Conservation (phyloP, 2,113 vertebrate species). For the Phyllostomus hastatus region DNA sequence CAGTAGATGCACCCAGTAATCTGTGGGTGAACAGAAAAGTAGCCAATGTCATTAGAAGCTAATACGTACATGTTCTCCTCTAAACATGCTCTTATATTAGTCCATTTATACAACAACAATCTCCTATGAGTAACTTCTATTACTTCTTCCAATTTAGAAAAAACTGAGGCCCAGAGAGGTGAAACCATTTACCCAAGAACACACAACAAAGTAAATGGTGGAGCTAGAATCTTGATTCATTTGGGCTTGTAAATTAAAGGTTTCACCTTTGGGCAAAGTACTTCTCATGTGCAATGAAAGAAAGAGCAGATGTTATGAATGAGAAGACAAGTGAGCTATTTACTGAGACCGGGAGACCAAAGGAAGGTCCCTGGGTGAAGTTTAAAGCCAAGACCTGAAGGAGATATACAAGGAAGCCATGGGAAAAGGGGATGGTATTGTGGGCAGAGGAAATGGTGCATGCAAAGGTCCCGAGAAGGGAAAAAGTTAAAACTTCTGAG, state of each 20-base stretch:
- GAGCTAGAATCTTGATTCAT: neutral
- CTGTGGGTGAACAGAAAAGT: neutral
- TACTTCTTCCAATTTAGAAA: neutral
- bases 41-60: neutral
- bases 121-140: neutral
- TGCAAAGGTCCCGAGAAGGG: neutral
- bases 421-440: neutral
- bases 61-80: neutral
- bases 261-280: neutral
- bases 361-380: neutral
- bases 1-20: too few species aligned
- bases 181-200: neutral
- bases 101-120: neutral
- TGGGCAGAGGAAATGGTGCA: neutral
- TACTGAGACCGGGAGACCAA: neutral
- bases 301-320: neutral
- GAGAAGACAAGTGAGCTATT: neutral
- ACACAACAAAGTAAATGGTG: neutral
- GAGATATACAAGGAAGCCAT: neutral
- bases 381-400: neutral
- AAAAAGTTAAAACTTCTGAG: neutral
- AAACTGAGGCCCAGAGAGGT: neutral
- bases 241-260: neutral
- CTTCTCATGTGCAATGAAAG: neutral
- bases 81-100: neutral